These are phyloP conservation scores for Strix aluco DNA, from an alignment of 2,113 vertebrate genomes.

Conservation along the genomic window DNA sequence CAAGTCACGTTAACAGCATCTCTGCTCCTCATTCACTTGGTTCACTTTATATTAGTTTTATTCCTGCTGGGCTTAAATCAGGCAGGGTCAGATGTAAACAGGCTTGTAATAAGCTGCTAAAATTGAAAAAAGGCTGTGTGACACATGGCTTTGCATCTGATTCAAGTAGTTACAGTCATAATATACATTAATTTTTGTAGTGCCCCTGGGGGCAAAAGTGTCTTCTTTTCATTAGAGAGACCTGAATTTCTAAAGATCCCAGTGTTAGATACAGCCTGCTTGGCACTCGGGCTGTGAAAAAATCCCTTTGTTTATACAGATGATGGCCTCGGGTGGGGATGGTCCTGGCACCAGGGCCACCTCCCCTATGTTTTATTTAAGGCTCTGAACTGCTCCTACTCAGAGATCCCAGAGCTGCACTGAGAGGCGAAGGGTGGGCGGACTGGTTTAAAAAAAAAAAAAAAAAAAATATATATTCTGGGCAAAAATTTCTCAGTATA, in stretches of 20 bases:
- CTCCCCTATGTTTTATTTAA: not conserved
- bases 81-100: not conserved
- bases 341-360: not conserved
- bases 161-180: not conserved
- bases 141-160: not conserved
- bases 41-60: not conserved
- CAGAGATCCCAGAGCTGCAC: not conserved
- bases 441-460: not conserved
- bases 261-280: not conserved
- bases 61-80: not conserved
- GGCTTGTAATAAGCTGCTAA: not conserved
- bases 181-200: constrained; percentile 14
- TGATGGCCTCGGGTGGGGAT: not conserved
- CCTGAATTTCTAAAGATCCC: not conserved
- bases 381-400: not conserved
- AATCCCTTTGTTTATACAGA: not conserved
- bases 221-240: not conserved
- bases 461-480: not conserved
- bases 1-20: not conserved
- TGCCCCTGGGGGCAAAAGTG: not conserved
- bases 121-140: not conserved
- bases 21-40: not conserved
- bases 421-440: not conserved
- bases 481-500: not conserved
- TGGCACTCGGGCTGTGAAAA: accelerated